These are phyloP conservation scores for Pachyuromys duprasi DNA, from an alignment of 2,797 vertebrate species.

Conservation along the genomic window DNA sequence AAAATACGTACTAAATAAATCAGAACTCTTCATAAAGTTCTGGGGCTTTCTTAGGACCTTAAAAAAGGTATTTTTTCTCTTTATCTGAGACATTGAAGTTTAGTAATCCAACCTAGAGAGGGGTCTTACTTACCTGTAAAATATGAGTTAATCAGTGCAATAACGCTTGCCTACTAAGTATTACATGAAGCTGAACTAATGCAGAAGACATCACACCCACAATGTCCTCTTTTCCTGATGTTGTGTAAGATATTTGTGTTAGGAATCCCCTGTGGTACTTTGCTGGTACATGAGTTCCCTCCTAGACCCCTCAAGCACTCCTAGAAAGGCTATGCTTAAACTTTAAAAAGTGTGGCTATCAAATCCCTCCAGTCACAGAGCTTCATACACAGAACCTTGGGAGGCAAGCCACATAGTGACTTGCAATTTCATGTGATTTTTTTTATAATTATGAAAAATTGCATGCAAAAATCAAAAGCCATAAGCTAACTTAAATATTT, in stretches of 20 bases:
- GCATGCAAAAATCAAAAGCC: neutral
- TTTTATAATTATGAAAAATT: slow-evolving; percentile 16
- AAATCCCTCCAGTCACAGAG: neutral
- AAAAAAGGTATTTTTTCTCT: slow-evolving; percentile 40
- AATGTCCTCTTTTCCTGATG: neutral
- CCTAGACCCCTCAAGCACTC: neutral
- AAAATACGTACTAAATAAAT: neutral
- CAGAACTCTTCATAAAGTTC: neutral
- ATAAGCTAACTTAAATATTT: neutral
- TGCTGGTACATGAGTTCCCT: neutral
- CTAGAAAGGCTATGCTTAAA: neutral
- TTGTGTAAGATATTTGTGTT: neutral
- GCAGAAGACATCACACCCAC: neutral
- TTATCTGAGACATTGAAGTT: slow-evolving; percentile 47
- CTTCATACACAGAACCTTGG: neutral
- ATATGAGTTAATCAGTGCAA: slow-evolving; percentile 72
- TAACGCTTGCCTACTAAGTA: slow-evolving; percentile 42
- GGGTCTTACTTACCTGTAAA: slow-evolving; percentile 58
- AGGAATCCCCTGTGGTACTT: neutral
- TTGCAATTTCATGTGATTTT: neutral
- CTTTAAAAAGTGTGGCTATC: neutral
- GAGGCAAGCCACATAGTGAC: neutral
- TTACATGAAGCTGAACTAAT: neutral
- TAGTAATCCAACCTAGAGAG: slow-evolving; percentile 1
- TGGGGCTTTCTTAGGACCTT: neutral